A percentile compares a stretch with the other conserved stretches of the same genome.
Conservation (phyloP, 2,113 vertebrate species). For the Paracanthobrama guichenoti region DNA sequence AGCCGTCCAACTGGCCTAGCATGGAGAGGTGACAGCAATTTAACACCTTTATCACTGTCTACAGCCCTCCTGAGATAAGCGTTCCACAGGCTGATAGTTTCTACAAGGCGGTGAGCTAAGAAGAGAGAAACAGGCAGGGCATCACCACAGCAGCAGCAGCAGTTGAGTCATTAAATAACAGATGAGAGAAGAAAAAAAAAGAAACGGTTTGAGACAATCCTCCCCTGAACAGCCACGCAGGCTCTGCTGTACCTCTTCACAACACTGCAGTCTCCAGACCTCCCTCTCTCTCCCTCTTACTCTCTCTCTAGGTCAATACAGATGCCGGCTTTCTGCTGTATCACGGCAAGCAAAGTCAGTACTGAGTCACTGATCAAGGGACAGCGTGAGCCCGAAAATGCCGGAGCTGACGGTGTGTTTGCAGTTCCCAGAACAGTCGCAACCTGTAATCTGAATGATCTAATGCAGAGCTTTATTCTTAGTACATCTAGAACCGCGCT, state of each 20-base stretch:
- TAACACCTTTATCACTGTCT: constrained; percentile 10
- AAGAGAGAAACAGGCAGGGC: constrained; percentile 11
- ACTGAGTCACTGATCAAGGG: constrained; percentile 38
- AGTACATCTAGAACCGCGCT: constrained; percentile 32
- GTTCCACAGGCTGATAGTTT: constrained; percentile 37
- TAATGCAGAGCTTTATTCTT: constrained; percentile 51
- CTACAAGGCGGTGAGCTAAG: not conserved
- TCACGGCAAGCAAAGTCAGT: constrained; percentile 53
- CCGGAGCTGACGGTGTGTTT: not conserved
- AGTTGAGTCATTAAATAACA: constrained; percentile 38
- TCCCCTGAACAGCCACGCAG: constrained; percentile 32
- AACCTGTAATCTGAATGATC: constrained; percentile 28
- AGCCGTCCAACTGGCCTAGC: not conserved
- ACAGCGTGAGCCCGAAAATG: not conserved
- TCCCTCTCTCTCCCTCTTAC: constrained; percentile 52
- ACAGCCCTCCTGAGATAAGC: constrained; percentile 31
- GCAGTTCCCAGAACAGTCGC: constrained; percentile 5
- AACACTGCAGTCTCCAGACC: constrained; percentile 46
- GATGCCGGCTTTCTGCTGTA: constrained; percentile 63
- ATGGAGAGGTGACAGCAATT: constrained; percentile 1
- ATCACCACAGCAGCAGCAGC: constrained; percentile 12
- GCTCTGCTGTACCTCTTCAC: constrained; percentile 28
- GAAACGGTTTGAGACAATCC: constrained; percentile 5
- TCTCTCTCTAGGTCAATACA: constrained; percentile 51
- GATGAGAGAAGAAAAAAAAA: constrained; percentile 23